Conservation (phyloP, 2,113 vertebrate genomes). For the Pteropus alecto region DNA sequence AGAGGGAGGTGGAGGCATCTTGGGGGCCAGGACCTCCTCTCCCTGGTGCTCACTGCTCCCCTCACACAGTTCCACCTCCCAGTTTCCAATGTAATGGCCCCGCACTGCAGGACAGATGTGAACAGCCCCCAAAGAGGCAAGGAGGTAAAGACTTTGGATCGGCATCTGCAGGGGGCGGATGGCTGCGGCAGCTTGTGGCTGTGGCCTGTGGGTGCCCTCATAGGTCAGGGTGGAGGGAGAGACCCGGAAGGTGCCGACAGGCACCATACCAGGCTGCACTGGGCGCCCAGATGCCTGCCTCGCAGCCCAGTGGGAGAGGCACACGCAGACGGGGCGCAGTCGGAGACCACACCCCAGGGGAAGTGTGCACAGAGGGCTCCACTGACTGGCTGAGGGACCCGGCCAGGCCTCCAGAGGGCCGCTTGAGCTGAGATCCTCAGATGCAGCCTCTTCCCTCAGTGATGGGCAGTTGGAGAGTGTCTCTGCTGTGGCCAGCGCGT, state of each 20-base stretch:
- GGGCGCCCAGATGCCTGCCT: accelerated
- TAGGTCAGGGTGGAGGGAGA: not conserved
- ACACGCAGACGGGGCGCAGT: not conserved
- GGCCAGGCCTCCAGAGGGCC: too few species aligned
- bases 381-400: not conserved
- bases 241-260: not conserved
- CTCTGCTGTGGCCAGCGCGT: not conserved
- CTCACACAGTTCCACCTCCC: too few species aligned
- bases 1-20: not conserved
- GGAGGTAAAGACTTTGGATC: not conserved
- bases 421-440: not conserved
- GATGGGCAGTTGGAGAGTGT: too few species aligned
- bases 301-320: not conserved
- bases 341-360: not conserved
- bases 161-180: not conserved
- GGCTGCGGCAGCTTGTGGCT: not conserved
- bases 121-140: not conserved
- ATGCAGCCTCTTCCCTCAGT: not conserved
- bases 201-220: not conserved
- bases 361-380: not conserved
- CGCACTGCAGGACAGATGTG: not conserved
- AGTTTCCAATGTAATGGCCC: too few species aligned
- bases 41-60: too few species aligned
- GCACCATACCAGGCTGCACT: too few species aligned
- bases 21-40: too few species aligned